These are phyloP conservation scores for Pica pica DNA, from an alignment of 2,113 vertebrate genomes.

Conservation along the genomic window DNA sequence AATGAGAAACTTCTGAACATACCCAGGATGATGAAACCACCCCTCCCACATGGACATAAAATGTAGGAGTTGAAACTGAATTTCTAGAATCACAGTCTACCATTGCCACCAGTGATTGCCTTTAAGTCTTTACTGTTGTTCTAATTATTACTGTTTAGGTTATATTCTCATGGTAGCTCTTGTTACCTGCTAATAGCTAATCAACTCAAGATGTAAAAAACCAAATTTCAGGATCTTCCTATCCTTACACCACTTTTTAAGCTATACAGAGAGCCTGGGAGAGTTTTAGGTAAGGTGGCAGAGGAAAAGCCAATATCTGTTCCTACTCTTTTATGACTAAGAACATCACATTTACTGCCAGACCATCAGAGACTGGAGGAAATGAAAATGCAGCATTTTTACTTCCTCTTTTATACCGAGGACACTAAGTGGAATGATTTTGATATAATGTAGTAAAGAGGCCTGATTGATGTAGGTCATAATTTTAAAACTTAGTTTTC, in stretches of 20 bases:
- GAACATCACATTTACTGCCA: background rate
- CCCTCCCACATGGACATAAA: background rate
- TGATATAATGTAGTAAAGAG: slow-evolving; percentile 13
- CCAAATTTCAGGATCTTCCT: background rate
- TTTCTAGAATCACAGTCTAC: background rate
- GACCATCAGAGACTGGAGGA: background rate
- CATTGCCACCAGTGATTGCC: background rate
- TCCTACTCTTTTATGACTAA: background rate
- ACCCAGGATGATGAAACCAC: background rate
- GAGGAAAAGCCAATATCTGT: background rate
- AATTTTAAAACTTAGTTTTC: slow-evolving; percentile 56
- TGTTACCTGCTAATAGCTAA: background rate
- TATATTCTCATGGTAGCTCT: background rate
- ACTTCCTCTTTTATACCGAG: background rate
- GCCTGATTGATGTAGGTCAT: slow-evolving; percentile 36
- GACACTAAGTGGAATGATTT: slow-evolving; percentile 19
- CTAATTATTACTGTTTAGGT: background rate
- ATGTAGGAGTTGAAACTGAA: background rate
- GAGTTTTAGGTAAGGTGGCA: background rate
- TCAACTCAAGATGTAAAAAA: background rate
- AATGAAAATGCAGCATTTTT: slow-evolving; percentile 32
- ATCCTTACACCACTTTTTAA: background rate
- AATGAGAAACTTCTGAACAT: fast-evolving
- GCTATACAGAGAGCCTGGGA: background rate
- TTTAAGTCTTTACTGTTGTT: background rate